A percentile compares a stretch with the other conserved stretches of the same genome.
phyloP scores from a whole-genome alignment of 2,113 vertebrate genomes.

The Pteronura brasiliensis region DNA sequence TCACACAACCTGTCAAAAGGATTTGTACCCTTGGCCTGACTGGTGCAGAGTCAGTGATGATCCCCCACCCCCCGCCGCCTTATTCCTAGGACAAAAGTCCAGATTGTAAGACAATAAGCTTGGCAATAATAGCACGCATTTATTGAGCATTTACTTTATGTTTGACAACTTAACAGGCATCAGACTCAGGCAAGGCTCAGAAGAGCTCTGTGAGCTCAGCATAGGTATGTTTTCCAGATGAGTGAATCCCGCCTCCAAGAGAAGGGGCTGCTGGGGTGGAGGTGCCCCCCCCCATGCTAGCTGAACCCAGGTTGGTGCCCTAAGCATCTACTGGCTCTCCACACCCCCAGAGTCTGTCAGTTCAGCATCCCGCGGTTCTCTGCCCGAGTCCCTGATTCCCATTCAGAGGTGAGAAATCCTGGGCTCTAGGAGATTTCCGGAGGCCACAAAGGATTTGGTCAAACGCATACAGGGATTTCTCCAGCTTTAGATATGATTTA shows the following conservation, averaged over 20 bases:
- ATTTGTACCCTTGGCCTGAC: not conserved
- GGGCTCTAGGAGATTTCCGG: not conserved
- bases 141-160: not conserved
- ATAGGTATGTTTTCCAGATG: not conserved
- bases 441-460: constrained; percentile 59
- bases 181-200: not conserved
- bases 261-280: not conserved
- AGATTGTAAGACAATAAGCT: not conserved
- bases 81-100: not conserved
- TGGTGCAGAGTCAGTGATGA: not conserved
- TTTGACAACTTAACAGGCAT: not conserved
- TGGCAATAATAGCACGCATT: not conserved
- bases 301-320: not conserved
- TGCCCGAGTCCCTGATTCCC: not conserved
- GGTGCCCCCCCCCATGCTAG: not conserved
- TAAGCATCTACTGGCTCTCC: not conserved
- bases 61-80: not conserved
- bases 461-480: not conserved
- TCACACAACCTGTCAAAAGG: not conserved
- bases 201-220: not conserved
- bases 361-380: not conserved
- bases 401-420: constrained; percentile 7
- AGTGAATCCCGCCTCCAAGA: not conserved
- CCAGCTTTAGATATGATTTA: constrained; percentile 22
- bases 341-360: not conserved